Percentiles rank a stretch among this genome's conserved stretches.
These are phyloP conservation scores for Halcyon senegalensis DNA, from an alignment of 2,113 vertebrate species.

Conservation along the genomic window DNA sequence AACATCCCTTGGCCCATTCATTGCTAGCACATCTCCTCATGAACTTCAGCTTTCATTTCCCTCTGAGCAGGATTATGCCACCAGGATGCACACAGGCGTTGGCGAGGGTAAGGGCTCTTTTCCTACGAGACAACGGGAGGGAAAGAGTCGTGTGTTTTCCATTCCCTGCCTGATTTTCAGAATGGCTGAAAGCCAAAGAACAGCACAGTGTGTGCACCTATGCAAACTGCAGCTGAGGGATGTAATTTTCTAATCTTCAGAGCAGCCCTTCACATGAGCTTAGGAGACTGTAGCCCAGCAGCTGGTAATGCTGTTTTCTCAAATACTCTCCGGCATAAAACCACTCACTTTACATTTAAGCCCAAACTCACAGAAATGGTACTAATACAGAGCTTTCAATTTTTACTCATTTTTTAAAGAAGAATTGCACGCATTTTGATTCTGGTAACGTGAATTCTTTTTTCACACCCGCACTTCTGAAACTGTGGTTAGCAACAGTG, in stretches of 20 bases:
- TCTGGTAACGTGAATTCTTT: not conserved
- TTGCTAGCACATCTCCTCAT: not conserved
- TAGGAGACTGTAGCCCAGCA: not conserved
- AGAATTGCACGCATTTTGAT: not conserved
- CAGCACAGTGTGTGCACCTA: not conserved
- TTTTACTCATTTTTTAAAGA: slow-evolving; percentile 3
- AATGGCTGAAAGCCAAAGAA: not conserved
- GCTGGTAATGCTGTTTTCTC: not conserved
- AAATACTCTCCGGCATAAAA: not conserved
- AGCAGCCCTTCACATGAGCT: not conserved
- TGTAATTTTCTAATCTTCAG: not conserved
- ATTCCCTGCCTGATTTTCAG: not conserved
- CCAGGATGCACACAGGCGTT: rapidly evolving
- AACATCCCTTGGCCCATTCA: not conserved
- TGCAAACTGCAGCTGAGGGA: not conserved
- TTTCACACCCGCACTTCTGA: not conserved
- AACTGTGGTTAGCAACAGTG: not conserved
- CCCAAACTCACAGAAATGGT: not conserved
- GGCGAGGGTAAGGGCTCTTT: not conserved
- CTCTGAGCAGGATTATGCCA: not conserved
- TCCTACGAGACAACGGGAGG: not conserved
- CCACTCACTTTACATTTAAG: not conserved
- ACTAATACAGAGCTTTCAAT: not conserved
- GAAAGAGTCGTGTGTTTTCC: not conserved
- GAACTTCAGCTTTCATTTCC: not conserved